These are phyloP conservation scores for Indicator maculatus DNA, from an alignment of 2,113 vertebrate species.

Conservation along the genomic window DNA sequence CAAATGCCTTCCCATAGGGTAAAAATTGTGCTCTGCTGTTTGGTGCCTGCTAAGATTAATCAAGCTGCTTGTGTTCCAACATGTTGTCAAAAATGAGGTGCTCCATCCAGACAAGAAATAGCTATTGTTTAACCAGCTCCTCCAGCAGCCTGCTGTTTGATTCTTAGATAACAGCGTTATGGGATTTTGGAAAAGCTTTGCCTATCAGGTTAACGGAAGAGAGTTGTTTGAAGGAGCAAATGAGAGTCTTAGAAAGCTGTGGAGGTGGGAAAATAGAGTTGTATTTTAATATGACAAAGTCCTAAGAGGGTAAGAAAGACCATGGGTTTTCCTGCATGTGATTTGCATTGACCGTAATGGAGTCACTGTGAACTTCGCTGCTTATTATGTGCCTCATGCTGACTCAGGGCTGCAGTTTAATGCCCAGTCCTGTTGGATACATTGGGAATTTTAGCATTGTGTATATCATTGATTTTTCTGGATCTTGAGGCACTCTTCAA, in stretches of 20 bases:
- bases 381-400: not conserved
- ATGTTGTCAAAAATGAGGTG: not conserved
- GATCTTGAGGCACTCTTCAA: not conserved
- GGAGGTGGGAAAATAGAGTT: not conserved
- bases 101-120: not conserved
- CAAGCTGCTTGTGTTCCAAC: not conserved
- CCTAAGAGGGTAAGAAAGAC: not conserved
- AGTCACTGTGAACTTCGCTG: not conserved
- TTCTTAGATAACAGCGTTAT: not conserved
- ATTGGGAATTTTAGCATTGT: not conserved
- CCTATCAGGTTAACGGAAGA: not conserved
- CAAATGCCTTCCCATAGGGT: not conserved
- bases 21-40: not conserved
- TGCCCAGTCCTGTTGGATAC: not conserved
- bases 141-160: constrained; percentile 1
- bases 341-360: not conserved
- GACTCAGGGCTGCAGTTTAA: not conserved
- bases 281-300: not conserved
- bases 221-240: not conserved
- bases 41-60: not conserved
- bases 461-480: not conserved
- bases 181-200: constrained; percentile 3
- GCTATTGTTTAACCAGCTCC: constrained; percentile 19
- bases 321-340: not conserved
- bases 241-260: not conserved